Evolutionary conservation across 2,113 vertebrate genomes (phyloP).

Genomic region (Serinus canaria): DNA sequence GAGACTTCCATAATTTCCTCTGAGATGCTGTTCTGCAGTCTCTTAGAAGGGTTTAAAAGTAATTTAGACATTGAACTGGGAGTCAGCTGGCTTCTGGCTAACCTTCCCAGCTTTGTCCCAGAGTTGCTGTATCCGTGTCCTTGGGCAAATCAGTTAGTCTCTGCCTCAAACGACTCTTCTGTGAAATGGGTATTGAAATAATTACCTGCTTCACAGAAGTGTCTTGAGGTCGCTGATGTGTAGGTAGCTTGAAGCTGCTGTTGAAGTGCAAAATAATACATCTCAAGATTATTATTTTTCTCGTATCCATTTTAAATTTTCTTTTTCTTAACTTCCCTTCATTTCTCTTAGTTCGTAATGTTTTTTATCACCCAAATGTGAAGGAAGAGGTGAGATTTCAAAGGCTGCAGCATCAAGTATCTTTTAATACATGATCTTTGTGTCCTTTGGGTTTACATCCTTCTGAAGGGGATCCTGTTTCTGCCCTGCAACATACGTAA

Average conservation of each 20-base stretch:
- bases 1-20: not conserved
- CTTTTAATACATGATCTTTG: constrained; percentile 66
- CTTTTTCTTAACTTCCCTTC: constrained; percentile 67
- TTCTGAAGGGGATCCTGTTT: constrained; percentile 67
- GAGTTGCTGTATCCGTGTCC: not conserved
- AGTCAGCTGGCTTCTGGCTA: constrained; percentile 17
- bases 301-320: constrained; percentile 62
- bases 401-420: constrained; percentile 65
- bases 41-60: constrained; percentile 20
- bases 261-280: constrained; percentile 62
- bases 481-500: constrained; percentile 64
- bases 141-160: constrained; percentile 12
- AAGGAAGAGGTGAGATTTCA: constrained; percentile 69
- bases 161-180: not conserved
- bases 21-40: not conserved
- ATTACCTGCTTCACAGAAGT: not conserved
- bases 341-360: constrained; percentile 66
- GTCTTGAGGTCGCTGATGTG: not conserved
- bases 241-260: constrained; percentile 60
- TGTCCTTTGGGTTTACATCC: constrained; percentile 69
- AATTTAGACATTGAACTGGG: not conserved
- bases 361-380: constrained; percentile 66
- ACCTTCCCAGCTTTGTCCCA: constrained; percentile 12
- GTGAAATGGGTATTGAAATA: constrained; percentile 21
- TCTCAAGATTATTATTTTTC: constrained; percentile 58